Evolutionary conservation across 53 echinoderm and acorn worm genomes (phyloP).

Genomic region (Zoroaster sp.): DNA sequence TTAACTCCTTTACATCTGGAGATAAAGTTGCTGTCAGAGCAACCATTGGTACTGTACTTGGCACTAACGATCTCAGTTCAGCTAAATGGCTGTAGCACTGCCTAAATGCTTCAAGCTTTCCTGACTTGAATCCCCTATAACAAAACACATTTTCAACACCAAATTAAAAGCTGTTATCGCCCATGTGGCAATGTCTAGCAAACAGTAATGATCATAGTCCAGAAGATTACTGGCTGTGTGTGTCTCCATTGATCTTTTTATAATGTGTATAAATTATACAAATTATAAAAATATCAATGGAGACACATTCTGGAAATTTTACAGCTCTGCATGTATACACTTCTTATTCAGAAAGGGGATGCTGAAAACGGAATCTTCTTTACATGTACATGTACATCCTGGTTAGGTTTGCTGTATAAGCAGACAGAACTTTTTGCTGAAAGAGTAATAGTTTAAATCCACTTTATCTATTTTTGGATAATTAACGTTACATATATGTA

Average conservation of each 20-base stretch:
- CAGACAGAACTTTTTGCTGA: neutral
- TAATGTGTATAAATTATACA: neutral
- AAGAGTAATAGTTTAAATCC: neutral
- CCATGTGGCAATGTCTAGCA: neutral
- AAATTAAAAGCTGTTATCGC: neutral
- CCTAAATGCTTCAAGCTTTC: neutral
- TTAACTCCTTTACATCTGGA: neutral
- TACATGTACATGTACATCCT: neutral
- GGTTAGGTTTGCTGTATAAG: neutral
- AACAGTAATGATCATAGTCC: neutral
- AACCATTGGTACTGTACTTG: neutral
- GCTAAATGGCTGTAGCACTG: slow-evolving; percentile 1
- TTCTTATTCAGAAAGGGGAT: neutral
- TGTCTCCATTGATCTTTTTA: neutral
- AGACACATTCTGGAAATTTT: neutral
- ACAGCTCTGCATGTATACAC: neutral
- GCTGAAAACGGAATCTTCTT: neutral
- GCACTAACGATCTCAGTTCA: slow-evolving; percentile 17
- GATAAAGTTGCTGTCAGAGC: slow-evolving; percentile 18
- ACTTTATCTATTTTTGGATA: neutral
- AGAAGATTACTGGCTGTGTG: neutral
- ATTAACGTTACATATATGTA: neutral
- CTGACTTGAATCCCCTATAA: neutral
- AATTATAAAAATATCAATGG: neutral
- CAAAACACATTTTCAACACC: neutral